Evolutionary conservation across 2,888 invertebrate species (phyloP).

Genomic region (Sphaerolaimus hirsutus): DNA sequence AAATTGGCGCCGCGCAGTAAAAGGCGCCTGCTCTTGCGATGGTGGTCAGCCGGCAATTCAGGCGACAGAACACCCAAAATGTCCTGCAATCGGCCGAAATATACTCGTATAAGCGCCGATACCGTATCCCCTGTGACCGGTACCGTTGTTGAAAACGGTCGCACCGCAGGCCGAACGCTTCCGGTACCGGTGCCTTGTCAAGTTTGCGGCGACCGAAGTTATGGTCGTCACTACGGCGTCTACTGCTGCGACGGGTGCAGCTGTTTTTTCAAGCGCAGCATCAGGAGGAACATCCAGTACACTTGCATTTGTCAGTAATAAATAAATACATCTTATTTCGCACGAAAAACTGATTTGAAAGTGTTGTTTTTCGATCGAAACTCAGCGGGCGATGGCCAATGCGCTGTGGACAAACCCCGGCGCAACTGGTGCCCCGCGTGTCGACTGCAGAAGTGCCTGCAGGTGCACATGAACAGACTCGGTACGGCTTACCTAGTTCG

Average conservation of each 20-base stretch:
- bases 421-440: conserved; percentile 70
- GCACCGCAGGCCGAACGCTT: conserved; percentile 34
- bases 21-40: no score
- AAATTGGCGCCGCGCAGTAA: no score
- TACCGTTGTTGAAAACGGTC: no score
- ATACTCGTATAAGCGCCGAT: no score
- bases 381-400: conserved; percentile 46
- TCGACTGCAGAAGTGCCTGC: conserved; percentile 49
- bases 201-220: conserved; percentile 50
- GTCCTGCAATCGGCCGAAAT: no score
- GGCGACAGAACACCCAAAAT: no score
- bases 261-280: conserved; percentile 63
- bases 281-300: conserved; percentile 46
- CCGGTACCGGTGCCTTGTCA: conserved; percentile 44
- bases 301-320: conserved; percentile 49
- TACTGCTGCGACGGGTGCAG: conserved; percentile 66
- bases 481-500: conserved; percentile 31
- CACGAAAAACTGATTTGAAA: no score
- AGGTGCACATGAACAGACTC: conserved; percentile 49
- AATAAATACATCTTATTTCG: no score
- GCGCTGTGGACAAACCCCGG: conserved; percentile 51
- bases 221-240: conserved; percentile 59
- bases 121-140: no score
- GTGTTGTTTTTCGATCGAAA: background rate
- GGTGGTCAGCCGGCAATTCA: no score